Evolutionary conservation across 2,888 invertebrate genomes (phyloP).

Genomic region (Cerastis rubricosa): DNA sequence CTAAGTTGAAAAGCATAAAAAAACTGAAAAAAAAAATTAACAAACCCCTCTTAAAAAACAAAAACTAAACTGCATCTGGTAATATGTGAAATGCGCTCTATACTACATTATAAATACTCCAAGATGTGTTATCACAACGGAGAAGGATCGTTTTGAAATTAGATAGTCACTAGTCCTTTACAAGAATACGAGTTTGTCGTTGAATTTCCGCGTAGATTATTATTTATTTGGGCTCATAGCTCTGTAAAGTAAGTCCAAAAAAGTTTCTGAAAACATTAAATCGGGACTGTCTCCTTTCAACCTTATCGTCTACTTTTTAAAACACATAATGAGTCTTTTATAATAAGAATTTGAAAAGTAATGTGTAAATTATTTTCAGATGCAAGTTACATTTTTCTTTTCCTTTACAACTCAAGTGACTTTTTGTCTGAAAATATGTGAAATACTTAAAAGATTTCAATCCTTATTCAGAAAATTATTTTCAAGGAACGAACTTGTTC

Average conservation of each 20-base stretch:
- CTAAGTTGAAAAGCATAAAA: no score
- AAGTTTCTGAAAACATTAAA: constrained; percentile 35
- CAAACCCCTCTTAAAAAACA: no score
- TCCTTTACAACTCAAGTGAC: background rate
- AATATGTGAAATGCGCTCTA: background rate
- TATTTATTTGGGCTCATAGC: constrained; percentile 41
- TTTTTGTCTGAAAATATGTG: background rate
- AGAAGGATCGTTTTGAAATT: constrained; percentile 23
- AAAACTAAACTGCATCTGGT: background rate
- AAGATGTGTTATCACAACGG: constrained; percentile 17
- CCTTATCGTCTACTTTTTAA: constrained; percentile 24
- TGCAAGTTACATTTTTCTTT: background rate
- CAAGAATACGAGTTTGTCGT: constrained; percentile 18
- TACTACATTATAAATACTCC: constrained; percentile 10
- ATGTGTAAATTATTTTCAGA: constrained; percentile 16
- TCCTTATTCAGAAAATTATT: background rate
- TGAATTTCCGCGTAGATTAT: constrained; percentile 35
- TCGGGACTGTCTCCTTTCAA: constrained; percentile 17
- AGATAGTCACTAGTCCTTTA: constrained; percentile 16
- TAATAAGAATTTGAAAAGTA: background rate
- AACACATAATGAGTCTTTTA: constrained; percentile 29
- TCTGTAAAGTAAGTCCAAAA: constrained; percentile 15
- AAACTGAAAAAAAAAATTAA: no score
- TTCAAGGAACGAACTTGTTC: background rate
- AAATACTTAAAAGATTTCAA: background rate